These are phyloP conservation scores for Laticauda laticaudata DNA, from an alignment of 2,113 vertebrate species.

Conservation along the genomic window DNA sequence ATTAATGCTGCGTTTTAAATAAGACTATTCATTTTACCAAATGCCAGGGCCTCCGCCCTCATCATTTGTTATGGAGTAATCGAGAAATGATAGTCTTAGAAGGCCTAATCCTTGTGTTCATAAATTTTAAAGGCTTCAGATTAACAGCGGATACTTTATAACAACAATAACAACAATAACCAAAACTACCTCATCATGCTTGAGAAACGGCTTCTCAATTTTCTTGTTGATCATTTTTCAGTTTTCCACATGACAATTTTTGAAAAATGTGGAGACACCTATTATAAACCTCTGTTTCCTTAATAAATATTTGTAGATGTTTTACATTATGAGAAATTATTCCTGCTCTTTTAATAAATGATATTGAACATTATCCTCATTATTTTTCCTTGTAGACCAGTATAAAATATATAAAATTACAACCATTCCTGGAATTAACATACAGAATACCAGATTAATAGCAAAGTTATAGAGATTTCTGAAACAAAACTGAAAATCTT, in stretches of 20 bases:
- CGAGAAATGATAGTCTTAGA: not conserved
- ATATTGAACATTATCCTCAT: not conserved
- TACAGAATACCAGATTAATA: not conserved
- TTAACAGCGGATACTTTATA: not conserved
- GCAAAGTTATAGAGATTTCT: not conserved
- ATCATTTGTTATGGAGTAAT: not conserved
- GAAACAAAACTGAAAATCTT: not conserved
- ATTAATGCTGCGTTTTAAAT: not conserved
- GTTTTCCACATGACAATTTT: not conserved
- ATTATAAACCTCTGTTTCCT: not conserved
- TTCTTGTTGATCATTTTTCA: not conserved
- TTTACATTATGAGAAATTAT: not conserved
- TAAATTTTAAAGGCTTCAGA: not conserved
- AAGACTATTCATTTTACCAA: not conserved
- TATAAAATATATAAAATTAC: not conserved
- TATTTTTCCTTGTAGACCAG: not conserved
- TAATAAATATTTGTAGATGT: not conserved
- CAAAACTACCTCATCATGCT: not conserved
- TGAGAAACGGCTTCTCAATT: not conserved
- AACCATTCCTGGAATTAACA: not conserved
- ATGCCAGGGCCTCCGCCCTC: not conserved
- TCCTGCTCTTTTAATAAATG: not conserved
- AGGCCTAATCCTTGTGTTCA: not conserved
- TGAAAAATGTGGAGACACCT: not conserved
- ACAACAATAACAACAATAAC: not conserved